Base-by-base conservation (phyloP, 2,797 vertebrate genomes). In the Caiman crocodilus region DNA sequence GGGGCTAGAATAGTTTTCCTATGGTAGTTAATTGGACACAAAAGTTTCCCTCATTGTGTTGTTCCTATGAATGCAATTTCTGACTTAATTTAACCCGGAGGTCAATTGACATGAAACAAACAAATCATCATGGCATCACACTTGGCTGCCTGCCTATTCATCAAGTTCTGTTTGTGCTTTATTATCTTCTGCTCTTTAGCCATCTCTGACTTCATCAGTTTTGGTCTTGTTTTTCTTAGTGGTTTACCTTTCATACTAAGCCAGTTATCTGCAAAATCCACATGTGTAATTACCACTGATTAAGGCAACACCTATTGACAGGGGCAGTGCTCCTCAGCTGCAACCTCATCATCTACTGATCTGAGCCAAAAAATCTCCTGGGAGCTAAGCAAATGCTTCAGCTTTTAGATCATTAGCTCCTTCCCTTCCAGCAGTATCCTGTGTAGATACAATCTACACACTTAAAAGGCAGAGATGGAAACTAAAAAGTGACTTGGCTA, bases 401-500 rank as follows among this genome's bases (percentile, higher is more conserved):
- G 30, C 55, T 91, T 89, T 58, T 42, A 90, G 71, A 75, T 92
- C 65, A 75, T 75, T 86, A 86, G 79, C 23, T 65, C 64, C 3
- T 93, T 96, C 91, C 76, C 35, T 57, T 92, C 64, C 73, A 91
- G 76, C n/a, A 71, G 82, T 88, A 65, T 80, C 85, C 82, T 94
- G 67, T n/a, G 75, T 60, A 90, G 88, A 96, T 94, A 92, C 5
- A 89, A 85, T 95, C 25, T 21, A 71, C 57, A 89, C 82, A 71
- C 63, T 93, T 84, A 71, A 87, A 89, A 94, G 76, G 83, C 83
- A 25, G 32, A 92, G 58, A 76, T 90, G 85, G 93, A 96, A 96
- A 93, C 42, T 65, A 69, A 85, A 79, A 8, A 78, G 61, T 63
- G 82, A 7, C 60, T 93, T 94, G 89, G 88, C 85, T 88, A 55